Conservation (phyloP, 2,797 vertebrate genomes). For the Spinus olivaceus region DNA sequence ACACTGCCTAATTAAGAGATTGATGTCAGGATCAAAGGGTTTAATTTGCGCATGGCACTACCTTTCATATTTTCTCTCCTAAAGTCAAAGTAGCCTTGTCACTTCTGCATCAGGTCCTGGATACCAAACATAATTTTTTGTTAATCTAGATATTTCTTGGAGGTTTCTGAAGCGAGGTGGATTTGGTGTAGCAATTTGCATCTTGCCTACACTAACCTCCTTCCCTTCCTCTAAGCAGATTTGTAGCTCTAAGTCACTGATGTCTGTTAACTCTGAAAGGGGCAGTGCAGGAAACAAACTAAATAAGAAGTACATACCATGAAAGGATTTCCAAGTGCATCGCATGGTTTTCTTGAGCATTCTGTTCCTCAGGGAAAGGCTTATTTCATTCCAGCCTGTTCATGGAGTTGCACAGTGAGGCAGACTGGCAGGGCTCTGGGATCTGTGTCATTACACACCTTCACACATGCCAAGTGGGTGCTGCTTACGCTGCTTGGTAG, state of each 20-base stretch:
- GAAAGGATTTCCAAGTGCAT: conserved; percentile 2
- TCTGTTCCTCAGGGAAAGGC: conserved; percentile 9
- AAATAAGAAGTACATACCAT: conserved; percentile 50
- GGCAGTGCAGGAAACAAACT: neutral
- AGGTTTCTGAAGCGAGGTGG: neutral
- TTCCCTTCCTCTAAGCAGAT: conserved; percentile 52
- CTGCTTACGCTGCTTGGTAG: conserved; percentile 13
- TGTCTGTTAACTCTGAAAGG: conserved; percentile 32
- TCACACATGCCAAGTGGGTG: neutral
- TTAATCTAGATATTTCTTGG: neutral
- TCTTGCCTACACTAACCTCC: conserved; percentile 13
- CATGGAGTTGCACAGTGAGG: neutral
- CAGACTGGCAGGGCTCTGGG: neutral
- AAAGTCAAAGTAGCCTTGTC: neutral
- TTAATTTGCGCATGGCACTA: conserved; percentile 6
- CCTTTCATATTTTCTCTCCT: neutral
- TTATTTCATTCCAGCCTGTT: conserved; percentile 31
- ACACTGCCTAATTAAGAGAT: conserved; percentile 48
- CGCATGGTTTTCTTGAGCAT: conserved; percentile 10
- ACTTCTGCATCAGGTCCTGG: neutral
- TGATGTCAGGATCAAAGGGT: conserved; percentile 47
- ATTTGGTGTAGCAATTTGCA: neutral
- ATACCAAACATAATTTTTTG: neutral
- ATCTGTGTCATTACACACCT: conserved; percentile 26
- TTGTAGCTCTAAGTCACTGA: conserved; percentile 51